phyloP scores from a whole-genome alignment of 1,140 invertebrate genomes.

The Scaptomyza graminum region DNA sequence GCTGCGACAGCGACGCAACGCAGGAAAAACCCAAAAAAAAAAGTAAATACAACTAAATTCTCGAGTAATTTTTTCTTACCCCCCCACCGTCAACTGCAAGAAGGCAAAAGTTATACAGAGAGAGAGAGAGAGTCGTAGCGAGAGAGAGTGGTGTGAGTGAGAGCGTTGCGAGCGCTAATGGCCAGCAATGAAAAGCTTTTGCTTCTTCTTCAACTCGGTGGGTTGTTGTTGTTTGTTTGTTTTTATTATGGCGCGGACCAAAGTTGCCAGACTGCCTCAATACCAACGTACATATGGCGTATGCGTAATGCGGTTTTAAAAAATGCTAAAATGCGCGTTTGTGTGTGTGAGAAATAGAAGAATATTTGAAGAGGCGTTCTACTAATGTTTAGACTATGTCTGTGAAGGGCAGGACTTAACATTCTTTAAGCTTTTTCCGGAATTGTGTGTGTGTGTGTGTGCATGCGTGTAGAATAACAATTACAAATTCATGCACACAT shows the following conservation, averaged over 20 bases:
- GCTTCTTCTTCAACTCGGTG: constrained; percentile 14
- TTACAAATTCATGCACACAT: background rate
- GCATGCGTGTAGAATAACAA: constrained; percentile 4
- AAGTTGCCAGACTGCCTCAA: constrained; percentile 72
- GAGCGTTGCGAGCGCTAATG: constrained; percentile 35
- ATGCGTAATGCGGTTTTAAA: constrained; percentile 71
- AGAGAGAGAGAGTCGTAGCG: constrained; percentile 9
- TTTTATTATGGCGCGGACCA: constrained; percentile 48
- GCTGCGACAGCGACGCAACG: constrained; percentile 34
- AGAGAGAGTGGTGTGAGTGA: constrained; percentile 14
- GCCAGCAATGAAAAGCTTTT: constrained; percentile 67
- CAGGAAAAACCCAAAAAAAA: constrained; percentile 42
- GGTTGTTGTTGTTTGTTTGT: constrained; percentile 46
- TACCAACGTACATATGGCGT: constrained; percentile 65
- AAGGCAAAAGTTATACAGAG: constrained; percentile 21
- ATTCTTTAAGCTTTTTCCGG: constrained; percentile 9
- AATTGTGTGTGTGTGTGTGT: constrained; percentile 22
- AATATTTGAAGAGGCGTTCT: constrained; percentile 6
- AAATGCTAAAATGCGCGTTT: constrained; percentile 39
- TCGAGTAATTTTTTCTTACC: constrained; percentile 25
- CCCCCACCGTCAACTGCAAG: constrained; percentile 21
- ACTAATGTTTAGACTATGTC: constrained; percentile 34
- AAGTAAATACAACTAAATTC: constrained; percentile 12
- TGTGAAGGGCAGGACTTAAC: constrained; percentile 27
- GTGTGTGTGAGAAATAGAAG: background rate